These are phyloP conservation scores for Agonopterix alstromeriana DNA, from an alignment of 2,888 invertebrate species.

Conservation along the genomic window DNA sequence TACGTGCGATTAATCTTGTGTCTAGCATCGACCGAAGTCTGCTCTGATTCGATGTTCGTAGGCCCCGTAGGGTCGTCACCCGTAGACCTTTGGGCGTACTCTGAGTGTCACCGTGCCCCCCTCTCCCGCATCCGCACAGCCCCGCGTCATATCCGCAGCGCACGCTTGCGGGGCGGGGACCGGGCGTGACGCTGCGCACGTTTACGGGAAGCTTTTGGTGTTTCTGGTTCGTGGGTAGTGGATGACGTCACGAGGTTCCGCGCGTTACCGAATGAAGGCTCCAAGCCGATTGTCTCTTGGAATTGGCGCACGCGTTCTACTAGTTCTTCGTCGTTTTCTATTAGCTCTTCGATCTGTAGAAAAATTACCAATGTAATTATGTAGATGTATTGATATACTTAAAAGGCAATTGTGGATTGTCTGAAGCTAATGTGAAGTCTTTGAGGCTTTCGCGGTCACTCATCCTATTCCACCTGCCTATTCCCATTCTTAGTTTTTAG, in stretches of 20 bases:
- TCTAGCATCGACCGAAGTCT: too few species aligned
- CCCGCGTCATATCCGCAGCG: slow-evolving; percentile 27
- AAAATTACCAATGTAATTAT: background rate
- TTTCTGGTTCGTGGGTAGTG: slow-evolving; percentile 58
- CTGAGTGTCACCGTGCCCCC: too few species aligned
- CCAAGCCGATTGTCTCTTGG: slow-evolving; percentile 49
- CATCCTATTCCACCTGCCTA: too few species aligned
- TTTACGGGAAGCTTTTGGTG: slow-evolving; percentile 38
- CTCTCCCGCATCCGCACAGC: too few species aligned
- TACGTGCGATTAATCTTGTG: too few species aligned
- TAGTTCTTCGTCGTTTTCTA: slow-evolving; percentile 59
- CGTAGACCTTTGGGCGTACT: too few species aligned
- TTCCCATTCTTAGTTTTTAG: too few species aligned
- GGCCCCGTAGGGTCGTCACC: too few species aligned
- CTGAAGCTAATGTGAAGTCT: too few species aligned
- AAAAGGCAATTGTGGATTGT: background rate
- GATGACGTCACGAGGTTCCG: slow-evolving; percentile 61
- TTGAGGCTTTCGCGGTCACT: too few species aligned
- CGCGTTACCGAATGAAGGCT: slow-evolving; percentile 47
- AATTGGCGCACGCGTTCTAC: slow-evolving; percentile 50
- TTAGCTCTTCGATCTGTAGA: slow-evolving; percentile 57
- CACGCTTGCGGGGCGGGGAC: slow-evolving; percentile 23
- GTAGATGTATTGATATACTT: background rate
- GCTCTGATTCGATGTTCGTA: too few species aligned
- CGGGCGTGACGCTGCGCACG: slow-evolving; percentile 17